phyloP scores from a whole-genome alignment of 1,140 invertebrate species.

The Cydia fagiglandana region DNA sequence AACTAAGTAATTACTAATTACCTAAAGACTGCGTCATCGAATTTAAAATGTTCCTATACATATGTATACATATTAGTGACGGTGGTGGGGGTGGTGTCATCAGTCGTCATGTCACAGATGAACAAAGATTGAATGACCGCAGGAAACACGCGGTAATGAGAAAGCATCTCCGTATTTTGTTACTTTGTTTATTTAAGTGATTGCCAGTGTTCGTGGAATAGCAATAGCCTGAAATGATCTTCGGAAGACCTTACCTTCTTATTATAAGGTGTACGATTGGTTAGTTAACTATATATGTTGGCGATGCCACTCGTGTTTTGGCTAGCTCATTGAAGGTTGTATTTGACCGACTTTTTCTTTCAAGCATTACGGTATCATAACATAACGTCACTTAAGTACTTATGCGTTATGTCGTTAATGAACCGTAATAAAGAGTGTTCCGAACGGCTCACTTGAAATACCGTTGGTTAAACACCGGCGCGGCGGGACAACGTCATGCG shows the following conservation, averaged over 20 bases:
- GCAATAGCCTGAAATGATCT: no score
- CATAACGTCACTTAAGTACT: neutral
- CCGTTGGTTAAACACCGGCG: neutral
- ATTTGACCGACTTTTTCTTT: slow-evolving; percentile 7
- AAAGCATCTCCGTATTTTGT: neutral
- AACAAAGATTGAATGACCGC: neutral
- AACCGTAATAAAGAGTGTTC: neutral
- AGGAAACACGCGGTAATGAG: neutral
- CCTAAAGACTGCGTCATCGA: no score
- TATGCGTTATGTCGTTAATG: neutral
- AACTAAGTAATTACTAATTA: no score
- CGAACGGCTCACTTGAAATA: neutral
- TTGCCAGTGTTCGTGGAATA: neutral
- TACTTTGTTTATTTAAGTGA: neutral
- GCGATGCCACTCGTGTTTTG: no score
- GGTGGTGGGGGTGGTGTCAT: no score
- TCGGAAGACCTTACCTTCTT: no score
- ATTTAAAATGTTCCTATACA: no score
- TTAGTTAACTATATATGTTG: no score
- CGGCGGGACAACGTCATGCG: neutral
- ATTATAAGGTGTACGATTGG: no score
- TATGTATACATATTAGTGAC: no score
- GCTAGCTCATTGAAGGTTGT: neutral
- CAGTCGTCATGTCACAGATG: no score
- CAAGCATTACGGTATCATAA: slow-evolving; percentile 2